These are phyloP conservation scores for Myotis pilosus DNA, from an alignment of 2,797 vertebrate species.

Conservation along the genomic window DNA sequence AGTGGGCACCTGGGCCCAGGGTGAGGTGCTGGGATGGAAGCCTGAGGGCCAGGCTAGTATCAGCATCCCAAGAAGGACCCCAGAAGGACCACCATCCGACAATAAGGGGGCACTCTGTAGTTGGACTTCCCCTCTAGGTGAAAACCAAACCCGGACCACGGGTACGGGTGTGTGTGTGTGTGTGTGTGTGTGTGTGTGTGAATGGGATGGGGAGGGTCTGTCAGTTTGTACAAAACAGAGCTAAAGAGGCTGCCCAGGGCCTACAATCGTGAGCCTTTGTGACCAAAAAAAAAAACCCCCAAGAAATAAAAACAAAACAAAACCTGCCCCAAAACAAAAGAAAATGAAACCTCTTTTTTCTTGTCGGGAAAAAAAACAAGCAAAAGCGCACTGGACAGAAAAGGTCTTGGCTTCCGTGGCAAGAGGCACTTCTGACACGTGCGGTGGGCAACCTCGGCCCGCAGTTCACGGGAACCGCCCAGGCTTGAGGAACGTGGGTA, in stretches of 20 bases:
- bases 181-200: too few species aligned
- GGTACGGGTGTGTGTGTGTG: too few species aligned
- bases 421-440: conserved; percentile 15
- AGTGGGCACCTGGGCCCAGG: neutral
- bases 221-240: neutral
- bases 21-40: neutral
- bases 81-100: neutral
- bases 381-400: neutral
- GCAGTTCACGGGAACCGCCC: rapidly evolving
- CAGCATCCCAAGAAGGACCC: neutral
- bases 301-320: neutral
- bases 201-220: neutral
- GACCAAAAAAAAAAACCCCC: neutral
- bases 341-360: neutral
- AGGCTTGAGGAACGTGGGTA: neutral
- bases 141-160: neutral
- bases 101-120: neutral
- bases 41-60: neutral
- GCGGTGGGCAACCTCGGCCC: neutral
- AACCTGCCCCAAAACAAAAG: neutral
- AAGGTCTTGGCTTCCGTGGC: neutral
- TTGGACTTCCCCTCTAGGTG: neutral
- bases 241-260: neutral
- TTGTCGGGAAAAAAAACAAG: neutral
- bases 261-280: neutral